Conservation (phyloP, 2,797 vertebrate genomes). For the Emydoidea blandingii region DNA sequence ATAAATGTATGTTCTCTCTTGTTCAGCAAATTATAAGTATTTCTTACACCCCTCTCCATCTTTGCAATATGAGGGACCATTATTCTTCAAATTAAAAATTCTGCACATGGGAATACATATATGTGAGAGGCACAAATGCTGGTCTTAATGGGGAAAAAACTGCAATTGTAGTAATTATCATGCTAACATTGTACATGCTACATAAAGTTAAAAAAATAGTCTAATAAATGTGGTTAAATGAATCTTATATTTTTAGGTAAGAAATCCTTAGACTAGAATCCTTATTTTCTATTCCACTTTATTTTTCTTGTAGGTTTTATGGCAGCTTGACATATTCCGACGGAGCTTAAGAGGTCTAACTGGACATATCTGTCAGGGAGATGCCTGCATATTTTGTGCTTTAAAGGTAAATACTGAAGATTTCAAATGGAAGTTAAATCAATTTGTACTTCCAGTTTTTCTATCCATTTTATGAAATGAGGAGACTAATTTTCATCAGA, state of each 20-base stretch:
- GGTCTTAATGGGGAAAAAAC: rapidly evolving
- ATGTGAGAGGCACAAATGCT: neutral
- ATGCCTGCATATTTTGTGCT: constrained; percentile 98
- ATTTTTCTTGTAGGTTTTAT: constrained; percentile 88
- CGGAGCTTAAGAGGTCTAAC: constrained; percentile 94
- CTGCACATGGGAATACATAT: neutral
- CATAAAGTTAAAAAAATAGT: neutral
- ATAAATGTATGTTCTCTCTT: neutral
- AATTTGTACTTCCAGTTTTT: neutral
- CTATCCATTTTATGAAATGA: neutral
- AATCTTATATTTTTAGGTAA: neutral
- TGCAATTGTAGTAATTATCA: neutral
- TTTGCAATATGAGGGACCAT: neutral
- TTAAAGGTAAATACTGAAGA: constrained; percentile 88
- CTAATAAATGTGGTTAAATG: neutral
- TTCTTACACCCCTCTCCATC: neutral
- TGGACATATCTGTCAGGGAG: constrained; percentile 94
- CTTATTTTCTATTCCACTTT: neutral
- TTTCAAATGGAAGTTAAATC: neutral
- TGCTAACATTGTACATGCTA: neutral
- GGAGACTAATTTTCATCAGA: neutral
- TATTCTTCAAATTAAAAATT: neutral
- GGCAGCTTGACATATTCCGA: constrained; percentile 98
- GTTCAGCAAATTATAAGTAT: neutral
- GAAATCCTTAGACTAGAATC: neutral